Percentiles rank a stretch among this genome's conserved stretches.
These are phyloP conservation scores for Pimpla rufipes DNA, from an alignment of 2,888 invertebrate species.

Conservation along the genomic window DNA sequence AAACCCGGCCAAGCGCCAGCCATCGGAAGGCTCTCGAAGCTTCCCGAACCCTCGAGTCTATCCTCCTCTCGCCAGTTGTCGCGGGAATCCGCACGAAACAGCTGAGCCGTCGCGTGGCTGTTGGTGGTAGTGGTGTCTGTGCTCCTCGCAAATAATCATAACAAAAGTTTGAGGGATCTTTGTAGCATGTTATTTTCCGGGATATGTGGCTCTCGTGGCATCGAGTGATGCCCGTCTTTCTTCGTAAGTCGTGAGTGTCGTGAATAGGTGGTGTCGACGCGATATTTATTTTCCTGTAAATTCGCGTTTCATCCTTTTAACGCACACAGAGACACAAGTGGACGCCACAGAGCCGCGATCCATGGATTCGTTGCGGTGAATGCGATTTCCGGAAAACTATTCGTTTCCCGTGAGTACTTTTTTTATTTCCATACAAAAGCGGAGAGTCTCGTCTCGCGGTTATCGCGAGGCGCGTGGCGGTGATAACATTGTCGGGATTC, in stretches of 20 bases:
- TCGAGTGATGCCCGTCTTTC: neutral
- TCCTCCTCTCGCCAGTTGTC: conserved; percentile 1
- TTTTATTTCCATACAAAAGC: neutral
- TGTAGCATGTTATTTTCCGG: neutral
- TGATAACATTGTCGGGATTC: conserved; percentile 31
- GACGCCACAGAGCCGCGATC: neutral
- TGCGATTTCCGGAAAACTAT: conserved; percentile 2
- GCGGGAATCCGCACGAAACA: conserved; percentile 25
- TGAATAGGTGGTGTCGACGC: neutral
- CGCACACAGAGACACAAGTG: no score
- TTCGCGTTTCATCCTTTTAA: neutral
- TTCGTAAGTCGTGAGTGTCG: conserved; percentile 16
- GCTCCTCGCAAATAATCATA: neutral
- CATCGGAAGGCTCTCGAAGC: no score
- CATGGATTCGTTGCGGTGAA: conserved; percentile 2
- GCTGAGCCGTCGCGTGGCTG: conserved; percentile 40
- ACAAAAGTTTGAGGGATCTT: neutral
- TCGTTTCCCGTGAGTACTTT: conserved; percentile 43
- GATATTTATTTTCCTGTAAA: conserved; percentile 21
- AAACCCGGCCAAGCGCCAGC: neutral
- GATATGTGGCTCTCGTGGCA: neutral
- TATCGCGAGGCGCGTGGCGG: conserved; percentile 7
- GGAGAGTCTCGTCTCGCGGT: neutral
- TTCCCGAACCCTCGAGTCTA: neutral
- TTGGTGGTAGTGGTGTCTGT: conserved; percentile 21